Evolutionary conservation across 2,113 vertebrate genomes (phyloP).

Genomic region (Sardina pilchardus): DNA sequence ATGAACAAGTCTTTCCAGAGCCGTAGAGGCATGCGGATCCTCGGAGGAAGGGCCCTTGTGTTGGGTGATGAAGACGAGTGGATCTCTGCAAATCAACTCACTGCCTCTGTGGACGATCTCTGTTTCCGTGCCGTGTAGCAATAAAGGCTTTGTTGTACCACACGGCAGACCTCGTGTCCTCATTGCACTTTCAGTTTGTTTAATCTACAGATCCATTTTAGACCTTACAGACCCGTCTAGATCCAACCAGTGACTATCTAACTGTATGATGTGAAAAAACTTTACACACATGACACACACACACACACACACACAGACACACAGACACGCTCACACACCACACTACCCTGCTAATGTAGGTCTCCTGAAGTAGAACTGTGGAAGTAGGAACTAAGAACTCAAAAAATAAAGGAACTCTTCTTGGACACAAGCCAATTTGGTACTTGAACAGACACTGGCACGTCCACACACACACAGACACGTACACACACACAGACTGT

Average conservation of each 20-base stretch:
- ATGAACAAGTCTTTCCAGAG: neutral
- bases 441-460: neutral
- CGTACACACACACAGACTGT: neutral
- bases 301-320: neutral
- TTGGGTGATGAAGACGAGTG: neutral
- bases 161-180: neutral
- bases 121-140: neutral
- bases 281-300: neutral
- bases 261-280: neutral
- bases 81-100: neutral
- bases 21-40: neutral
- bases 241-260: neutral
- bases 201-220: neutral
- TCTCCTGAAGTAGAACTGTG: neutral
- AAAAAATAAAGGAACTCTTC: neutral
- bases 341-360: neutral
- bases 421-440: neutral
- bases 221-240: too few species aligned
- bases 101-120: neutral
- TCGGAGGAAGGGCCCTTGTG: slow-evolving; percentile 1
- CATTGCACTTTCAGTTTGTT: neutral
- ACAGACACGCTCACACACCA: neutral
- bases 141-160: slow-evolving; percentile 9
- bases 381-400: neutral
- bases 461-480: neutral